Evolutionary conservation across 2,888 invertebrate genomes (phyloP), one percentile per base, ranked within the genome.

Genomic region (Campoplex capitator): DNA sequence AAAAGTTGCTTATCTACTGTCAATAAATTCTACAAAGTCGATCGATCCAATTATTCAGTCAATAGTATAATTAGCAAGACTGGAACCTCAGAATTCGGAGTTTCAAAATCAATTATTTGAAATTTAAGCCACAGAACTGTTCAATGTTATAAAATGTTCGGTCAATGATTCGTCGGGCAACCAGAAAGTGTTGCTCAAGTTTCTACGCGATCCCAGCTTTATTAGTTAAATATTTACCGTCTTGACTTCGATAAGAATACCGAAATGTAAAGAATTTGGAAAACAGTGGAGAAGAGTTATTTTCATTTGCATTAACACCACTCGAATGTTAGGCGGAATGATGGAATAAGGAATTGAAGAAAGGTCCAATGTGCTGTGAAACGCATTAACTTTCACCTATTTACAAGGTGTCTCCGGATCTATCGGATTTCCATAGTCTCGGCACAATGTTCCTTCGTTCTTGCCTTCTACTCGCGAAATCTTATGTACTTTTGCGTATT

Each of bases 321-420:
- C 23, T 23, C 23, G n/a, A 67, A 67, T 67, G n/a, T n/a, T 9
- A 67, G 35, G 23, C 28, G 65, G 45, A 23, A 54, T 51, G 54
- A 68, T 68, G 32, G 18, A 4, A 51, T 56, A 23, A 32, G n/a
- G 32, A 35, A 45, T 38, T n/a, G 51, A 45, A 13, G 11, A 79
- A 75, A 67, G 56, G 58, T 75, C 51, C 75, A 38, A 76, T 76
- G 65, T 54, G 45, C 79, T 67, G 9, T 54, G 65, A 65, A 65
- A 76, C n/a, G 32, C n/a, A 56, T 56, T 74, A 67, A 67, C 38
- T 85, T 77, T 75, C 18, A 54, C 45, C 82, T 68, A 85, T 78
- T 82, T 81, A 62, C 77, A 85, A 78, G 51, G 73, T 82, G 68
- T 74, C 74, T 58, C 35, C 54, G 28, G 68, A 42, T 58, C 54